phyloP scores from a whole-genome alignment of 2,888 invertebrate genomes.

The Diplazon laetatorius region DNA sequence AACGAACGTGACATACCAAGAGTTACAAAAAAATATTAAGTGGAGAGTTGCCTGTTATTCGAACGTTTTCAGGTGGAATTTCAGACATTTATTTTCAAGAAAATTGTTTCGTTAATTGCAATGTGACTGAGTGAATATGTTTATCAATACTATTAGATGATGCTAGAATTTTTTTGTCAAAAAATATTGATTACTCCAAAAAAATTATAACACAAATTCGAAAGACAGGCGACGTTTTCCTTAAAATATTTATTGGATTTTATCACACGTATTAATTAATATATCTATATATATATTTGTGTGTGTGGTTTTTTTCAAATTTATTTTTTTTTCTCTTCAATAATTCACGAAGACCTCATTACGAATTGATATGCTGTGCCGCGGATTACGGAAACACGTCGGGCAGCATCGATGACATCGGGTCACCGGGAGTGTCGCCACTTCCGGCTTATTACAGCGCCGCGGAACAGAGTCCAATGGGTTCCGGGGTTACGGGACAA shows the following conservation, averaged over 20 bases:
- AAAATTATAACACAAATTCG: too few relatives aligned
- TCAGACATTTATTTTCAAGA: too few relatives aligned
- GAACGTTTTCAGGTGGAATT: too few relatives aligned
- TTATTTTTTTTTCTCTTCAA: background rate
- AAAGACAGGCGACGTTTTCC: too few relatives aligned
- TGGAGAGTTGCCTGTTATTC: too few relatives aligned
- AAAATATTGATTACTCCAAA: constrained; percentile 6
- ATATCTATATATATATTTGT: background rate
- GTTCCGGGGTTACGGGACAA: constrained; percentile 84
- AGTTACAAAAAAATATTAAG: too few relatives aligned
- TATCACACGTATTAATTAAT: background rate
- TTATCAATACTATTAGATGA: too few relatives aligned
- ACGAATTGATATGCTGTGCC: constrained; percentile 85
- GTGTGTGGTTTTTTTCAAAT: background rate
- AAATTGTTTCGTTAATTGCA: too few relatives aligned
- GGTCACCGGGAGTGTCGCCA: constrained; percentile 86
- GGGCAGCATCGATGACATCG: constrained; percentile 86
- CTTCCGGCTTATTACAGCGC: constrained; percentile 85
- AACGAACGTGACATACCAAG: too few relatives aligned
- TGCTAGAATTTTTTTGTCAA: too few relatives aligned
- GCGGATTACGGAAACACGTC: constrained; percentile 85
- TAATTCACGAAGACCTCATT: constrained; percentile 85
- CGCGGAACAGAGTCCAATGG: constrained; percentile 82
- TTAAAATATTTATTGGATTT: too few relatives aligned
- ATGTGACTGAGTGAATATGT: too few relatives aligned